Percentiles rank a stretch among this genome's conserved stretches.
phyloP scores from a whole-genome alignment of 2,113 vertebrate genomes.

The Hippocampus zosterae region DNA sequence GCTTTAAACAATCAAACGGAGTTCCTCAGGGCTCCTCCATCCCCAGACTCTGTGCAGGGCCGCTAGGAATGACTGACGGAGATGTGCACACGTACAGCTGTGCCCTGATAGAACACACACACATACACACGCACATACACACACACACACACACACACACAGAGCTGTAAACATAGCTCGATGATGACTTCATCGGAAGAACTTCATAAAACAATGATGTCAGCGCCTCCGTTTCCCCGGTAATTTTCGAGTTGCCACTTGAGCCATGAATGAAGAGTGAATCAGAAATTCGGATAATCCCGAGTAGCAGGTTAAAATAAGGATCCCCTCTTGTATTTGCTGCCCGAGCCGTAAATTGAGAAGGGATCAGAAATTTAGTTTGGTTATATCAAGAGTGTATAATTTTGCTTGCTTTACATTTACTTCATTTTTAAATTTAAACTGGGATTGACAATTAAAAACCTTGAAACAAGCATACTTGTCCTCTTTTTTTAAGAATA shows the following conservation, averaged over 20 bases:
- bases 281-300: neutral
- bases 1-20: constrained; percentile 79
- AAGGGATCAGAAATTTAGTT: constrained; percentile 23
- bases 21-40: constrained; percentile 61
- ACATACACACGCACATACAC: constrained; percentile 8
- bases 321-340: neutral
- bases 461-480: too few species aligned
- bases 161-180: constrained; percentile 27
- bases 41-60: constrained; percentile 68
- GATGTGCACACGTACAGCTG: constrained; percentile 21
- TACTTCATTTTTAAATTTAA: too few species aligned
- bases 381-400: too few species aligned
- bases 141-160: constrained; percentile 10
- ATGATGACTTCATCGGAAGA: constrained; percentile 58
- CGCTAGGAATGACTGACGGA: constrained; percentile 48
- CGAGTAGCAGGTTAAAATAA: too few species aligned
- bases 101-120: constrained; percentile 3
- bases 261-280: neutral
- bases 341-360: constrained; percentile 21
- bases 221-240: neutral
- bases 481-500: too few species aligned
- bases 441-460: too few species aligned
- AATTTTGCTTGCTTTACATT: too few species aligned
- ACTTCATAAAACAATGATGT: neutral
- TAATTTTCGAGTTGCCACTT: neutral